Percentiles rank a stretch among this genome's conserved stretches.
These are phyloP conservation scores for Percina caprodes DNA, from an alignment of 2,113 vertebrate species.

Conservation along the genomic window DNA sequence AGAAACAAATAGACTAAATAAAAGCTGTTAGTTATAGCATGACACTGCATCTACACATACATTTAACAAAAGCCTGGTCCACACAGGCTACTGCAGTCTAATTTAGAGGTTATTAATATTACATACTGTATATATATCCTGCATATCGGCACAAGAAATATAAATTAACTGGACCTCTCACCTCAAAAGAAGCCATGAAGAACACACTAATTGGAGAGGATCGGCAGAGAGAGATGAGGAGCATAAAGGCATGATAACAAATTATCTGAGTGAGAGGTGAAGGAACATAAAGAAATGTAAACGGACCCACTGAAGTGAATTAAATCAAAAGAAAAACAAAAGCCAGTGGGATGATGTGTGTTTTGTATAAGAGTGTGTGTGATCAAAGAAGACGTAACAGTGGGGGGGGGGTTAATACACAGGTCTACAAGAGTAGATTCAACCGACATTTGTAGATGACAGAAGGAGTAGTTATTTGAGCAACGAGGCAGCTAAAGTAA, in stretches of 20 bases:
- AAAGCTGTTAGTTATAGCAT: not conserved
- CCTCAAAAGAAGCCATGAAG: constrained; percentile 31
- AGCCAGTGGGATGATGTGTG: constrained; percentile 37
- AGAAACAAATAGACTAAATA: constrained; percentile 5
- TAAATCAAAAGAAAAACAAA: constrained; percentile 58
- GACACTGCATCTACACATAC: not conserved
- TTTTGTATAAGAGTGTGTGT: constrained; percentile 15
- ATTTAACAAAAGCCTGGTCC: not conserved
- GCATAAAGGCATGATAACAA: constrained; percentile 40
- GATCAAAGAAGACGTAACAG: constrained; percentile 49
- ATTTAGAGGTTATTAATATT: constrained; percentile 16
- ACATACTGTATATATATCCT: not conserved
- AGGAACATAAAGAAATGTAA: constrained; percentile 61
- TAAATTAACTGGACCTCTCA: not conserved
- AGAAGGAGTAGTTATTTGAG: constrained; percentile 17
- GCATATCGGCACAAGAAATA: not conserved
- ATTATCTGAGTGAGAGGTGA: constrained; percentile 56
- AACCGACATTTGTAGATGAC: constrained; percentile 40
- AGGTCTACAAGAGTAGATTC: constrained; percentile 32
- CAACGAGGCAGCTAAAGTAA: constrained; percentile 22
- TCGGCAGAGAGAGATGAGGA: constrained; percentile 8
- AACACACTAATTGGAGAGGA: constrained; percentile 37
- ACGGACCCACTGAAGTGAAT: constrained; percentile 46
- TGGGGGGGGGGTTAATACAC: constrained; percentile 43
- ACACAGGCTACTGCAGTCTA: not conserved